Evolutionary conservation across 2,113 vertebrate species (phyloP).

Genomic region (Lasiurus cinereus): DNA sequence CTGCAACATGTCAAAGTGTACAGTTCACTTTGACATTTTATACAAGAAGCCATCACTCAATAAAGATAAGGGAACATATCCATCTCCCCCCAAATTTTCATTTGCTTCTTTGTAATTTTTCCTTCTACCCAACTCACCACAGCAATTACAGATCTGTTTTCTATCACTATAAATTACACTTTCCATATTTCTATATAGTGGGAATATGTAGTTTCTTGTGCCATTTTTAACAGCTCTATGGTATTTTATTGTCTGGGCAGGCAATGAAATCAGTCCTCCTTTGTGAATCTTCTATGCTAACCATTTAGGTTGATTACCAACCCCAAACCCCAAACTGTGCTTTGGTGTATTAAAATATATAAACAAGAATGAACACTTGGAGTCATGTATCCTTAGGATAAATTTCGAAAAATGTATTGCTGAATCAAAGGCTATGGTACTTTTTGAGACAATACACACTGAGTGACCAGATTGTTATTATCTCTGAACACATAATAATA

Average conservation of each 20-base stretch:
- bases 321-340: background rate
- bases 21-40: background rate
- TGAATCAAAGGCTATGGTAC: slow-evolving; percentile 4
- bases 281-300: slow-evolving; percentile 13
- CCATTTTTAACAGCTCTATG: background rate
- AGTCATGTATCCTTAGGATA: background rate
- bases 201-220: background rate
- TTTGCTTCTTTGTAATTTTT: background rate
- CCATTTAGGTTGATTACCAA: background rate
- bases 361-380: background rate
- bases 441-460: background rate
- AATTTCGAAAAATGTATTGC: background rate
- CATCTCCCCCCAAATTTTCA: background rate
- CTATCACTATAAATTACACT: background rate
- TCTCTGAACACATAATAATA: too few species aligned
- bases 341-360: slow-evolving; percentile 2
- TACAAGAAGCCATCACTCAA: background rate
- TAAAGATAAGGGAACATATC: background rate
- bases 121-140: background rate
- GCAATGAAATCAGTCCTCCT: background rate
- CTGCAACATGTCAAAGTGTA: background rate
- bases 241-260: slow-evolving; percentile 11
- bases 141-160: slow-evolving; percentile 27
- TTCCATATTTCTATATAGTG: background rate
- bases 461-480: too few species aligned